phyloP scores from a whole-genome alignment of 2,797 vertebrate species.

The Lepilemur septentrionalis region DNA sequence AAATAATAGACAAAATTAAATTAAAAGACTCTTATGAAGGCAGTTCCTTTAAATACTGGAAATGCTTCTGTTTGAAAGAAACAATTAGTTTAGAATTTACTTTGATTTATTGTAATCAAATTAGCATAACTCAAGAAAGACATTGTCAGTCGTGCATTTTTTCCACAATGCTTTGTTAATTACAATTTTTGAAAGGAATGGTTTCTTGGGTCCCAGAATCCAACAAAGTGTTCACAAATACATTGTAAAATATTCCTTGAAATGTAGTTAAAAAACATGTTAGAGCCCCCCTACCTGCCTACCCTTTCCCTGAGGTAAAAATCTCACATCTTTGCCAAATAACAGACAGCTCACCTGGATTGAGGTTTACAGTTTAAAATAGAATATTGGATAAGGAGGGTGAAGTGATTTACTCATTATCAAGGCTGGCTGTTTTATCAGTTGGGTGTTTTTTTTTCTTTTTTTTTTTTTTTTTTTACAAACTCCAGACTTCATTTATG shows the following conservation, averaged over 20 bases:
- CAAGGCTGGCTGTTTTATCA: not conserved
- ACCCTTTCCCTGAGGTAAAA: constrained; percentile 42
- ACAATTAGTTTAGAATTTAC: constrained; percentile 66
- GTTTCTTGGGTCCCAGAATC: constrained; percentile 35
- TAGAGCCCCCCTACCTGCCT: constrained; percentile 35
- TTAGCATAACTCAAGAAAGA: constrained; percentile 35
- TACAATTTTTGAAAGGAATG: constrained; percentile 43
- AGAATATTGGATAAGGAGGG: not conserved
- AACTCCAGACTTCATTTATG: not conserved
- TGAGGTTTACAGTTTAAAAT: not conserved
- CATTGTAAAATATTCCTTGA: constrained; percentile 64
- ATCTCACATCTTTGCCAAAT: constrained; percentile 8
- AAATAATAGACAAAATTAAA: constrained; percentile 55
- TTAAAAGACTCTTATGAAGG: constrained; percentile 30
- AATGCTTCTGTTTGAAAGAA: constrained; percentile 57
- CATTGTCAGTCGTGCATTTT: constrained; percentile 47
- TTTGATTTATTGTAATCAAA: constrained; percentile 63
- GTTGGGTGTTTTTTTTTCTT: not conserved
- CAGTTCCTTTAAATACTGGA: constrained; percentile 27
- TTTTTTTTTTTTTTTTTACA: not conserved
- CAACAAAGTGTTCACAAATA: constrained; percentile 51
- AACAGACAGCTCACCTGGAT: not conserved
- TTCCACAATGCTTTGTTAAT: constrained; percentile 60
- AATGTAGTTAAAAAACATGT: constrained; percentile 40
- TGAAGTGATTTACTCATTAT: not conserved